phyloP scores from a whole-genome alignment of 2,888 invertebrate species.

The Stegana nigrithorax region DNA sequence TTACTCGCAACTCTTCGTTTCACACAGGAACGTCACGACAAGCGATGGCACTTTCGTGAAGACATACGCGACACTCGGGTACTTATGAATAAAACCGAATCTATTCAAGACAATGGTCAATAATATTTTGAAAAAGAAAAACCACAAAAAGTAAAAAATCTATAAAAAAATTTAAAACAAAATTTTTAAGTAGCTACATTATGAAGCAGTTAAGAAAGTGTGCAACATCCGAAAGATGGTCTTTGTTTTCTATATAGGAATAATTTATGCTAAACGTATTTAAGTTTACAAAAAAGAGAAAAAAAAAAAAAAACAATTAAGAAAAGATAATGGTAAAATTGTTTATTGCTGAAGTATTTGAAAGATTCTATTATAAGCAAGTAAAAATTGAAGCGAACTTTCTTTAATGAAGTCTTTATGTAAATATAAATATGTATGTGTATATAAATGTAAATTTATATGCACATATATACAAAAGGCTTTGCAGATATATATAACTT shows the following conservation, averaged over 20 bases:
- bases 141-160: slow-evolving; percentile 33
- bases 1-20: no score
- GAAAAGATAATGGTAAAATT: not conserved
- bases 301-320: not conserved
- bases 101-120: slow-evolving; percentile 44
- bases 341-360: slow-evolving; percentile 5
- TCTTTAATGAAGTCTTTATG: not conserved
- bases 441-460: not conserved
- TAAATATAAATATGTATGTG: not conserved
- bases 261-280: no score
- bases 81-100: slow-evolving; percentile 76
- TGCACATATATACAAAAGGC: not conserved
- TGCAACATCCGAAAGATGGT: no score
- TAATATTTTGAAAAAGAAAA: slow-evolving; percentile 46
- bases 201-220: no score
- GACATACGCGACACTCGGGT: slow-evolving; percentile 93
- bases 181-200: not conserved
- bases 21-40: slow-evolving; percentile 82
- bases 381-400: not conserved
- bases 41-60: slow-evolving; percentile 92
- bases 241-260: no score
- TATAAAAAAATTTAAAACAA: not conserved
- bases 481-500: no score
- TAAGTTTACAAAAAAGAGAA: not conserved
- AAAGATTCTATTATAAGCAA: not conserved